Base-by-base conservation (phyloP, 2,797 vertebrate species). In the Alexandromys oeconomus region DNA sequence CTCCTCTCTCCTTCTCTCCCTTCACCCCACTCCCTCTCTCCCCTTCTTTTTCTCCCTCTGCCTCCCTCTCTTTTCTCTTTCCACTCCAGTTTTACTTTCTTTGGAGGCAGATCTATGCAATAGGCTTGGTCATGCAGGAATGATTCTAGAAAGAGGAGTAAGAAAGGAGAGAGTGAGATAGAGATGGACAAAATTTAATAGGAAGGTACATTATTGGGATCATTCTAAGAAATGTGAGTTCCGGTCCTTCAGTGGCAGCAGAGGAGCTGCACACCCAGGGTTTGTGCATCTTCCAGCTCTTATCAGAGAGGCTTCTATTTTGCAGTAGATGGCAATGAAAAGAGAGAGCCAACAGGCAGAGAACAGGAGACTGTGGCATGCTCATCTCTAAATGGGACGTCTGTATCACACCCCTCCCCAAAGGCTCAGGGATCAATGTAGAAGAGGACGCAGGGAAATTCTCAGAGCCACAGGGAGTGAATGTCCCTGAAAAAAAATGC, bases 21-120 rank as follows among this genome's bases (percentile, higher is more conserved):
- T 73, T 13, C 34, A 14, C 57, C 57, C 19, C 57, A 59, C 57
- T 71, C n/a, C 13, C 25, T 23, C 21, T 51, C 21, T 25, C 11
- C 23, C 21, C 57, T 59, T 59, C 57, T 59, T 31, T 84, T 5
- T 46, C 19, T 34, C 31, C 21, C 31, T 12, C 57, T 59, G 57
- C 57, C 19, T 51, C 79, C 10, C 8, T 94, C 67, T 6, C 14
- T 87, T 89, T 48, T 21, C 11, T 77, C 17, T 34, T 71, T 12
- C 12, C 25, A 43, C 67, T 85, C 88, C 51, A 19, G 4, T 51
- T 91, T 93, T 51, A 8, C 27, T 63, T 95, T 31, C 10, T 71
- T 46, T 87, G 57, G 86, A 96, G 86, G 23, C 63, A 91, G 40
- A 94, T 31, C 3, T n/a, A 91, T 48, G 43, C 71, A 43, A 19